Base-by-base conservation (phyloP, 92 coral and sea anemone species). In the Porites evermanni region DNA sequence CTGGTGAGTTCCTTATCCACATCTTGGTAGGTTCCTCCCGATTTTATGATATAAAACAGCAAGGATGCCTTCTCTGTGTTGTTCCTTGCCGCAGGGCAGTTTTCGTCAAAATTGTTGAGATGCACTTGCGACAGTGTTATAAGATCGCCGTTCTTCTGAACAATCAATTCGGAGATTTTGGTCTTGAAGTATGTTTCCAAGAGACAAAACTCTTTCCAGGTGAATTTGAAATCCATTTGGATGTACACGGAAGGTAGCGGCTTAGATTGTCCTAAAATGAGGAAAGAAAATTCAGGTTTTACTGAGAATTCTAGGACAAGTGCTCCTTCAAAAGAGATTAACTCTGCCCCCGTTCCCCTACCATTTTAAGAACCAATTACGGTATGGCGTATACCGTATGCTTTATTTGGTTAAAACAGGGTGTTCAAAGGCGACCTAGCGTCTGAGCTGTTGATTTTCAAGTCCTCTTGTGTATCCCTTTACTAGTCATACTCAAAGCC, bases 121-220 rank as follows among this genome's bases (percentile, higher is more conserved):
- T 79, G 71, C 0, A 91, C 13, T 47, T 72, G 58, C 6, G 92
- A 20, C 7, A 61, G 11, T 47, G 75, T 56, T 2, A 78, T 70
- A 4, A 16, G 17, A 2, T 82, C 77, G 6, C 87, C 87, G 84
- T 80, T 53, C 5, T 85, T 66, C 44, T 78, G 19, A 10, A 84
- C 70, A 2, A 91, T 68, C 32, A 73, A 47, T 56, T 88, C 84
- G 29, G 89, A 82, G 7, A 91, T 44, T 53, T 79, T 87, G n/a
- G 79, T 74, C 52, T 84, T 85, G 77, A 91, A 72, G 68, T 88
- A 88, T 44, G 74, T 75, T 64, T 85, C 88, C 13, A 91, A 74
- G 53, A 79, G 80, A 72, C 94, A 91, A 70, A 91, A 79, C 70
- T 91, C 94, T 5, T 38, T 67, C 94, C 94, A 91, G 7, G 94